A percentile compares a stretch with the other conserved stretches of the same genome.
phyloP scores from a whole-genome alignment of 2,797 vertebrate genomes.

The Sparidentex hasta region DNA sequence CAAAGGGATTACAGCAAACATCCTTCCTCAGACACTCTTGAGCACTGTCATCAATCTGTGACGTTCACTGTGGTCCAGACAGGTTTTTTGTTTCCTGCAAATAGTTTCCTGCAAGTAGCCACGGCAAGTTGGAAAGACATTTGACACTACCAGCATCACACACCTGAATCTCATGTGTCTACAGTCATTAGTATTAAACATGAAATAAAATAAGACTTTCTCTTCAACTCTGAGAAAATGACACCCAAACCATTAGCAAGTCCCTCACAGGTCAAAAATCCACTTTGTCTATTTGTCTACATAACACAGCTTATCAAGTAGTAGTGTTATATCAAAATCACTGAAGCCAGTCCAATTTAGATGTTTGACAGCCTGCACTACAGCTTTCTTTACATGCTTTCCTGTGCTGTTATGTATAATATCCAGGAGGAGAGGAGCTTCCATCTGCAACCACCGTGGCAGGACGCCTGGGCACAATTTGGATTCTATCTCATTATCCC shows the following conservation, averaged over 20 bases:
- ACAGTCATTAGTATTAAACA: neutral
- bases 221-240: slow-evolving; percentile 7
- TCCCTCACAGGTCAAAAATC: neutral
- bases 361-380: slow-evolving; percentile 18
- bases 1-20: slow-evolving; percentile 17
- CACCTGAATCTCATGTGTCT: no score
- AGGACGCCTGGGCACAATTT: neutral
- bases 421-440: neutral
- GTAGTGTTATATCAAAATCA: slow-evolving; percentile 32
- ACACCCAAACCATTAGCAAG: neutral
- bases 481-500: slow-evolving; percentile 1
- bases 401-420: neutral
- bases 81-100: neutral
- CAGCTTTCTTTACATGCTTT: slow-evolving; percentile 8
- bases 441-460: neutral
- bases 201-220: neutral
- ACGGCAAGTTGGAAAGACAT: neutral
- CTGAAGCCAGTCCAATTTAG: slow-evolving; percentile 40
- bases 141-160: no score
- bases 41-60: slow-evolving; percentile 9
- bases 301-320: slow-evolving; percentile 11
- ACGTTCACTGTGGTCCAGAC: neutral
- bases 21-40: slow-evolving; percentile 1
- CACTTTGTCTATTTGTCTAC: neutral
- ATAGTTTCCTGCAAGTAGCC: neutral